phyloP scores from a whole-genome alignment of 2,888 invertebrate genomes.

The Onthophagus sagittarius region DNA sequence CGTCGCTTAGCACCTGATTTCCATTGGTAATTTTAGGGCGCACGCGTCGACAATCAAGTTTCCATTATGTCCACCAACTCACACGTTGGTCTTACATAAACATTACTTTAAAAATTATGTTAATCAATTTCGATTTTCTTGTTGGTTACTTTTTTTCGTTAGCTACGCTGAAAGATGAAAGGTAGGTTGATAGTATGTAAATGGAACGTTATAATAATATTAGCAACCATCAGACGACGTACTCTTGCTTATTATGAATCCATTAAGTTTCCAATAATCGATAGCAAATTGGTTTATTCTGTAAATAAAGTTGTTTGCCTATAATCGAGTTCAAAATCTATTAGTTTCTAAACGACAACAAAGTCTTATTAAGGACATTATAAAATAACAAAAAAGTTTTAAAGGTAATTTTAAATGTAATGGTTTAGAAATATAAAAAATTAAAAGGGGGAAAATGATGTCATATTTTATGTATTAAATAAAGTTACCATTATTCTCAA shows the following conservation, averaged over 20 bases:
- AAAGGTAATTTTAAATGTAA: too few relatives aligned
- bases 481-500: too few relatives aligned
- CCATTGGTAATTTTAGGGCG: background rate
- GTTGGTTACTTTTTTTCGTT: background rate
- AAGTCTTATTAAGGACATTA: background rate
- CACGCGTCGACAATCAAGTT: conserved; percentile 28
- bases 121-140: background rate
- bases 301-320: background rate
- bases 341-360: background rate
- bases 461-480: too few relatives aligned
- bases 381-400: too few relatives aligned
- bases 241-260: background rate
- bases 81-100: conserved; percentile 27
- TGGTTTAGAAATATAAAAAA: too few relatives aligned
- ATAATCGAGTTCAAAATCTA: background rate
- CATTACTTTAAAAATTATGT: conserved; percentile 20
- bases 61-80: conserved; percentile 30
- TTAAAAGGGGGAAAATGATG: too few relatives aligned
- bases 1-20: background rate
- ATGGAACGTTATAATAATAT: background rate
- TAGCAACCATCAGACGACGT: background rate
- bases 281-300: background rate
- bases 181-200: background rate
- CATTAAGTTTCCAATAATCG: background rate
- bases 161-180: background rate